Evolutionary conservation across 2,797 vertebrate genomes (phyloP).

Genomic region (Poeciliopsis gracilis): DNA sequence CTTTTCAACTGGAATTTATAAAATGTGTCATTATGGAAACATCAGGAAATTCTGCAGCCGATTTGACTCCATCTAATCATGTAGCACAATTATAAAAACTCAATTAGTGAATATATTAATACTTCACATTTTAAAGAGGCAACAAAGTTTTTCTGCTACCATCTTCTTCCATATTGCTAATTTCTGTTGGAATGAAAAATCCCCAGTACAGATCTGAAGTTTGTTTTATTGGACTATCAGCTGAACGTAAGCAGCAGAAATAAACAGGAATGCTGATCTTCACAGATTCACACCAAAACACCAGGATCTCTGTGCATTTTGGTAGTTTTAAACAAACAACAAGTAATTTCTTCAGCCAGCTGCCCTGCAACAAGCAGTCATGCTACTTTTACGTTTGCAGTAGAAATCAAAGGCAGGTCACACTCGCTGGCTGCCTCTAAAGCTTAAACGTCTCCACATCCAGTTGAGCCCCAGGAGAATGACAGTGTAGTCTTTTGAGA

Average conservation of each 20-base stretch:
- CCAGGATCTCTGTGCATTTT: neutral
- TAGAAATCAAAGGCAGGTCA: constrained; percentile 12
- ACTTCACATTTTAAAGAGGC: neutral
- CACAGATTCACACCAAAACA: neutral
- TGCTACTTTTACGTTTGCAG: constrained; percentile 3
- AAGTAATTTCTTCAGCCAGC: neutral
- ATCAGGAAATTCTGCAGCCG: neutral
- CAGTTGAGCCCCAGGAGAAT: constrained; percentile 36
- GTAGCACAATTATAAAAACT: neutral
- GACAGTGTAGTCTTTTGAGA: constrained; percentile 42
- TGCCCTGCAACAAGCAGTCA: neutral
- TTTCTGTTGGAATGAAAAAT: neutral
- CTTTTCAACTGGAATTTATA: too few species aligned
- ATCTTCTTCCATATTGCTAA: neutral
- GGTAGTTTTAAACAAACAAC: neutral
- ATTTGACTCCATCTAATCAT: neutral
- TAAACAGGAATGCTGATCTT: neutral
- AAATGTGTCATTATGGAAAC: too few species aligned
- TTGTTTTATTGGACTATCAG: neutral
- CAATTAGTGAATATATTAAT: neutral
- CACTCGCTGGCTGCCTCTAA: constrained; percentile 21
- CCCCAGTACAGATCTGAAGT: neutral
- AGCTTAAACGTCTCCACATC: constrained; percentile 28
- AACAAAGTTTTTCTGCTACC: neutral
- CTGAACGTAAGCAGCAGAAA: neutral